Evolutionary conservation across 2,888 invertebrate genomes (phyloP), one percentile per base, ranked within the genome.

Genomic region (Dilophus febrilis): DNA sequence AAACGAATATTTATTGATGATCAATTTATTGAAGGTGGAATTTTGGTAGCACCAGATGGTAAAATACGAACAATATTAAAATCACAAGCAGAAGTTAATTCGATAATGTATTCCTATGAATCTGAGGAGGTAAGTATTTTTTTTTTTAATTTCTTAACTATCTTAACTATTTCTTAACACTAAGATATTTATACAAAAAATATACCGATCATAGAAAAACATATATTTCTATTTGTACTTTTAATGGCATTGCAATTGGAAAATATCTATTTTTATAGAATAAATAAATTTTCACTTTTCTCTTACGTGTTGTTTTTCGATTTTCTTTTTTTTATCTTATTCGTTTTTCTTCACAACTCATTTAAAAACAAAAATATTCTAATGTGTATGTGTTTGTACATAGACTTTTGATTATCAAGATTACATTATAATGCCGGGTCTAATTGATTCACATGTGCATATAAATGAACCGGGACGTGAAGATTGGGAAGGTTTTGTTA

Each of bases 391-490:
- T n/a, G n/a, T n/a, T n/a, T n/a, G n/a, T n/a, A 29, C 28, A 11
- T 42, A 61, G 60, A 49, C 61, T 8, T 58, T 59, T 16, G 67
- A 72, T 52, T 67, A 66, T 46, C 68, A 64, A 1, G 56, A 67
- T 43, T 54, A 61, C 44, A 58, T 72, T 1, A 48, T 81, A 22
- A 74, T 80, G 74, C 70, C 79, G 1, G 80, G 80, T 1, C 62
- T 77, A 2, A 70, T 80, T 11, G 81, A 81, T 56, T 68, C 76
- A 0, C 79, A 80, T 52, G 79, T 81, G 5, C 78, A 81, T 47
- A 70, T 80, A 2, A 79, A 78, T 50, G 79, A 79, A 52, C 80
- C 80, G 2, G 79, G 79, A 0, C 64, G 79, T 31, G 73, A 71
- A 1, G 70, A 75, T 19, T 77, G 77, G 77, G 79, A 80, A 59